Evolutionary conservation across 2,113 vertebrate species (phyloP).

Genomic region (Psittacula cyanocephala): DNA sequence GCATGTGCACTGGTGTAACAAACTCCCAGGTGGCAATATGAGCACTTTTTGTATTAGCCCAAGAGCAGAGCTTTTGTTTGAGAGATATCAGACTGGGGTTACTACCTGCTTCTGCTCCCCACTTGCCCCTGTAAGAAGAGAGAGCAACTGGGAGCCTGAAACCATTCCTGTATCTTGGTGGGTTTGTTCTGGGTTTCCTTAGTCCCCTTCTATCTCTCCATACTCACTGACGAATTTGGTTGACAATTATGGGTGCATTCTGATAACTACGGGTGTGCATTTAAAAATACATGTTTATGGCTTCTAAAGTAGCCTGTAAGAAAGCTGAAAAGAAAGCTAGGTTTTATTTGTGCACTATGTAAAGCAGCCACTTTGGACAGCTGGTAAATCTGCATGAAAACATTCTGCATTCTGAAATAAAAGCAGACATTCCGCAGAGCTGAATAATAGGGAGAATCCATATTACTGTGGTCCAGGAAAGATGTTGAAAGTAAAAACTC

Average conservation of each 20-base stretch:
- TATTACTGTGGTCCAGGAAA: not conserved
- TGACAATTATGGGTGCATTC: not conserved
- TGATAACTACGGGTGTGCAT: not conserved
- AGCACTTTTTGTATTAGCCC: not conserved
- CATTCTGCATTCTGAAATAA: not conserved
- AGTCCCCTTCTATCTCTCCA: not conserved
- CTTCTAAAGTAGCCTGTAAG: not conserved
- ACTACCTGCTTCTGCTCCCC: not conserved
- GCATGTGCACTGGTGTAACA: accelerated
- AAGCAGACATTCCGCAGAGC: not conserved
- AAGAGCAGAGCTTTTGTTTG: not conserved
- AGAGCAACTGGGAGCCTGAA: not conserved
- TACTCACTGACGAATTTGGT: not conserved
- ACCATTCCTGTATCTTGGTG: not conserved
- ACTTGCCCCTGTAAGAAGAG: not conserved
- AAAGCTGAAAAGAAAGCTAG: not conserved
- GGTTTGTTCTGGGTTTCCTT: not conserved
- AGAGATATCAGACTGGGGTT: not conserved
- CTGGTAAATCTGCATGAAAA: not conserved
- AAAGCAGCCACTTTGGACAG: not conserved
- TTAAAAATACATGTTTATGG: not conserved
- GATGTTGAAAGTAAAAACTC: not conserved
- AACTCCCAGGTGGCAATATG: not conserved
- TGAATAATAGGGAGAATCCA: not conserved
- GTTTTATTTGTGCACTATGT: not conserved